Conservation (phyloP, 2,797 vertebrate genomes). For the Rhinichthys osculus region DNA sequence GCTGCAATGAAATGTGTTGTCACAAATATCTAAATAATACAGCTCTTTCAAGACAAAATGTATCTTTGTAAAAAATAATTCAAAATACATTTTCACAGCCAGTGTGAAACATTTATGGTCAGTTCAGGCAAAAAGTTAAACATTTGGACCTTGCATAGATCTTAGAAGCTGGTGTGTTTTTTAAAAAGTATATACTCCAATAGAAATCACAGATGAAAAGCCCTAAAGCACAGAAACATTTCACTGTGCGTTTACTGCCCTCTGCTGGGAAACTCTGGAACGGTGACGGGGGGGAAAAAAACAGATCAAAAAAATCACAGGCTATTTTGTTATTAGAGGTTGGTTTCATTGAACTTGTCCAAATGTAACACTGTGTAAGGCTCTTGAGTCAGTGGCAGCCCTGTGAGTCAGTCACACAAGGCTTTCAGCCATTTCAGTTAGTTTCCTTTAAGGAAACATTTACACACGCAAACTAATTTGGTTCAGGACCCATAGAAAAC, state of each 20-base stretch:
- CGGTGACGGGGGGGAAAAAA: not conserved
- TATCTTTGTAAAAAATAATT: not conserved
- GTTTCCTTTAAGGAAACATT: not conserved
- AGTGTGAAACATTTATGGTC: too few relatives aligned
- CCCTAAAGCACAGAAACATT: not conserved
- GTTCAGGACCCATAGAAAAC: conserved; percentile 2
- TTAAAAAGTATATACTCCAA: not conserved
- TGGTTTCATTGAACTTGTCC: too few relatives aligned
- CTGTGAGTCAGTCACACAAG: not conserved
- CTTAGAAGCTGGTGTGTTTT: not conserved
- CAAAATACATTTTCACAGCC: not conserved
- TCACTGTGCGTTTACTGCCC: conserved; percentile 33
- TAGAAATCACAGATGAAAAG: not conserved
- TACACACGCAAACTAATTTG: not conserved
- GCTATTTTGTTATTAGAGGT: not conserved
- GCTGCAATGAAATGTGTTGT: too few relatives aligned
- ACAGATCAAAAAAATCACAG: not conserved
- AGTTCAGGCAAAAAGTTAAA: too few relatives aligned
- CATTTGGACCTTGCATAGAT: not conserved
- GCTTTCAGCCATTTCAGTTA: not conserved
- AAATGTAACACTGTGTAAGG: not conserved
- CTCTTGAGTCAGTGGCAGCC: not conserved
- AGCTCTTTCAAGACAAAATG: not conserved
- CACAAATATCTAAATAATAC: not conserved
- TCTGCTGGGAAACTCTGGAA: conserved; percentile 38